Evolutionary conservation across 1,140 invertebrate genomes (phyloP).

Genomic region (Musca vetustissima): DNA sequence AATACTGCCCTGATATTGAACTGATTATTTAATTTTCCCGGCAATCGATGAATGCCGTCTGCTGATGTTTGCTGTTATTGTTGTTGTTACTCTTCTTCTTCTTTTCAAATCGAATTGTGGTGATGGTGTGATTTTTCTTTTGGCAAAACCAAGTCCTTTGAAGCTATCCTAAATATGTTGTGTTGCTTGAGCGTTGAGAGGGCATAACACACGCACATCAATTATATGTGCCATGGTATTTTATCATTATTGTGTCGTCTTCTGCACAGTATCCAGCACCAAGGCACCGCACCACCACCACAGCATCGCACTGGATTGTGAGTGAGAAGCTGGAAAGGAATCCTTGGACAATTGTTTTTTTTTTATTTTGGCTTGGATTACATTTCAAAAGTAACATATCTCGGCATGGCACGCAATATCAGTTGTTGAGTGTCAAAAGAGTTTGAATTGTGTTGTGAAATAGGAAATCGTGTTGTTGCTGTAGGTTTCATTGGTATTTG

Average conservation of each 20-base stretch:
- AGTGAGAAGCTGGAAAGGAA: too few relatives aligned
- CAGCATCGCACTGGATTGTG: too few relatives aligned
- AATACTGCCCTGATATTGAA: conserved; percentile 37
- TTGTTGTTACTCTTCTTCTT: neutral
- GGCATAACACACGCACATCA: conserved; percentile 16
- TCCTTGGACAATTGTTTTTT: conserved; percentile 17
- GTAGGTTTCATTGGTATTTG: neutral
- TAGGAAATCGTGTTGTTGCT: neutral
- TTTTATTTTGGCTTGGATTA: neutral
- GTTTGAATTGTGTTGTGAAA: conserved; percentile 8
- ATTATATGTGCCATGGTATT: conserved; percentile 13
- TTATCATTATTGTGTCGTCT: conserved; percentile 16
- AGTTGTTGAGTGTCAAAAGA: conserved; percentile 12
- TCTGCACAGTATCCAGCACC: neutral
- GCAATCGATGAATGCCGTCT: neutral
- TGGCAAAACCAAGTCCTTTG: neutral
- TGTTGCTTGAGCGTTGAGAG: neutral
- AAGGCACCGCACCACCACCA: too few relatives aligned
- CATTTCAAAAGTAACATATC: conserved; percentile 14
- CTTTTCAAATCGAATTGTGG: neutral
- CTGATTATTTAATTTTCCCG: conserved; percentile 50
- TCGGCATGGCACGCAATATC: conserved; percentile 17
- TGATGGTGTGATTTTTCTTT: conserved; percentile 15
- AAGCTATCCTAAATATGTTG: neutral
- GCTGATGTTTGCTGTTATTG: too few relatives aligned